Evolutionary conservation across 2,113 vertebrate genomes (phyloP).

Genomic region (Aegotheles bennettii): DNA sequence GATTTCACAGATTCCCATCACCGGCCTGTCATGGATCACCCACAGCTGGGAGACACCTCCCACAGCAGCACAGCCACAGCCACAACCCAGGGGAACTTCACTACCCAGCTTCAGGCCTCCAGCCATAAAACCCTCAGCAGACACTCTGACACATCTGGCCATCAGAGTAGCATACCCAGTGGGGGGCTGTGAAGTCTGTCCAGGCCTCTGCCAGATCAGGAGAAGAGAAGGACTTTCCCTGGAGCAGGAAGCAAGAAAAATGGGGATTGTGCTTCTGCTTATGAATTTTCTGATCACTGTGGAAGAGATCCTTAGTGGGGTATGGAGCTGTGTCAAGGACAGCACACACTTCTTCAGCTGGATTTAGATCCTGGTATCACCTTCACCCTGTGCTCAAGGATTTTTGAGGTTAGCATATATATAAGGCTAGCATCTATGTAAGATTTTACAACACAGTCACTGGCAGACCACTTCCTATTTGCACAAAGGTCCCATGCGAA

Average conservation of each 20-base stretch:
- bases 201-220: not conserved
- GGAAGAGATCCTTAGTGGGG: not conserved
- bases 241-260: not conserved
- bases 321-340: not conserved
- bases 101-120: not conserved
- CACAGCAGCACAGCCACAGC: not conserved
- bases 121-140: not conserved
- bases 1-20: not conserved
- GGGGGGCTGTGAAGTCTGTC: accelerated
- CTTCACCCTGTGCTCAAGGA: not conserved
- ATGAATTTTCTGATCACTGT: not conserved
- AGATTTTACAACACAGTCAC: not conserved
- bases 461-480: not conserved
- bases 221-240: not conserved
- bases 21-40: not conserved
- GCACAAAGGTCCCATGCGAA: not conserved
- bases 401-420: not conserved
- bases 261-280: not conserved
- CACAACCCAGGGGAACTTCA: not conserved
- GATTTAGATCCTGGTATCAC: not conserved
- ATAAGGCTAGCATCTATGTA: not conserved
- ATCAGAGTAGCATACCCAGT: accelerated
- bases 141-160: not conserved
- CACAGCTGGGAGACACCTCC: accelerated
- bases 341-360: not conserved